Conservation (phyloP, 2,797 vertebrate species). For the Enoplosus armatus region DNA sequence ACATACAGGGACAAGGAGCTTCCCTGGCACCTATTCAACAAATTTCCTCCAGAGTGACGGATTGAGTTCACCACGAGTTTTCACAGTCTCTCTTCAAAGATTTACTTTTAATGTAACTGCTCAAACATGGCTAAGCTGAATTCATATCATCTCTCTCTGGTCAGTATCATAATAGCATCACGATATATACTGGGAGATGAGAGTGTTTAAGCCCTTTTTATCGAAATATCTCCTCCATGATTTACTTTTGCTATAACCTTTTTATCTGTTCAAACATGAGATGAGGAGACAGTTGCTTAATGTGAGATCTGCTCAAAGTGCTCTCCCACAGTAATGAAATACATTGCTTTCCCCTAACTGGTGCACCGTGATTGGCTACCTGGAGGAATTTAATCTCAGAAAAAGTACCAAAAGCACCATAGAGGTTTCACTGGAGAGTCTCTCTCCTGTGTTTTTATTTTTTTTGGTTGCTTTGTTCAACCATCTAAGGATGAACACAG, state of each 20-base stretch:
- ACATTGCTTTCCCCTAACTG: slow-evolving; percentile 25
- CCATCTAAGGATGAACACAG: slow-evolving; percentile 16
- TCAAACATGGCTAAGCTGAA: slow-evolving; percentile 39
- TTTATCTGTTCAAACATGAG: slow-evolving; percentile 63
- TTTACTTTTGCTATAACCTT: slow-evolving; percentile 49
- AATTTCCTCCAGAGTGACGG: slow-evolving; percentile 10
- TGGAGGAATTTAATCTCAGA: slow-evolving; percentile 51
- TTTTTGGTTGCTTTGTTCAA: slow-evolving; percentile 21
- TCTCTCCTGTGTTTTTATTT: not conserved
- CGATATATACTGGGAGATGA: slow-evolving; percentile 9
- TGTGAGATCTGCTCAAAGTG: slow-evolving; percentile 41
- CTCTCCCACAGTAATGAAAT: slow-evolving; percentile 58
- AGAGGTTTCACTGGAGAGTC: slow-evolving; percentile 32
- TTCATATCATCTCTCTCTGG: slow-evolving; percentile 25
- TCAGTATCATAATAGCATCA: slow-evolving; percentile 33
- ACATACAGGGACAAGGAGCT: not conserved
- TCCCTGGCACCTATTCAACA: slow-evolving; percentile 5
- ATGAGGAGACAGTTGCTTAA: slow-evolving; percentile 56
- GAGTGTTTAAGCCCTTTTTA: slow-evolving; percentile 37
- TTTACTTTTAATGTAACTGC: slow-evolving; percentile 29
- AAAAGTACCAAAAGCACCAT: slow-evolving; percentile 7
- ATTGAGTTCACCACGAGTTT: slow-evolving; percentile 23
- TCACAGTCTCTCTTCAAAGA: slow-evolving; percentile 33
- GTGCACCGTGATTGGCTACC: slow-evolving; percentile 32
- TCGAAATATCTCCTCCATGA: slow-evolving; percentile 39